Base-by-base conservation (phyloP, 2,797 vertebrate genomes). In the Rhinogobio ventralis region DNA sequence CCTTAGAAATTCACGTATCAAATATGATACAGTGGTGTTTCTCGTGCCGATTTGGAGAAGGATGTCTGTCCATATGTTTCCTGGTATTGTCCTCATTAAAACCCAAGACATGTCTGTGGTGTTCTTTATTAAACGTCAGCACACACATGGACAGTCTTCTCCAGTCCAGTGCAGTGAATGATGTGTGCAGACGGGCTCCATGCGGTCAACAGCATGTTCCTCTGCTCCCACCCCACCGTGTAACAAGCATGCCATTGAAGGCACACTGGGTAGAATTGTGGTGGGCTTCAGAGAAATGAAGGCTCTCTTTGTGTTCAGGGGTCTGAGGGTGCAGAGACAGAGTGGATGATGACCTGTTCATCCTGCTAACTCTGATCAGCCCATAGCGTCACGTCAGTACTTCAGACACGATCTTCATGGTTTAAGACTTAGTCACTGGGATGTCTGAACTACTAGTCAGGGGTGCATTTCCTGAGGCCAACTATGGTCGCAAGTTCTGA, bases 191-290 rank as follows among this genome's bases (percentile, higher is more conserved):
- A 30, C 20, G 6, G 28, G 62, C 20, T 57, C 49, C 73, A 39
- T 85, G 60, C 5, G 62, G 36, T 10, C 25, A 77, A 23, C 62
- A 78, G 78, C n/a, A 36, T 30, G 15, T 39, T 23, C 30, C 80
- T 73, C 60, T 64, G 7, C 66, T 9, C 33, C 51, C 25, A 30
- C 30, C 23, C 82, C 75, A 55, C 28, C 9, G 39, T 36, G 82
- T 83, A 90, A 92, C 89, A 92, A 90, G 87, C 83, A 82, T 86
- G 77, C 87, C 86, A 90, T 91, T 91, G 88, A 90, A 55, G 81
- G 73, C 86, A 51, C 83, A 90, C 82, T 89, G 87, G 79, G 87
- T 62, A 30, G 81, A 71, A 87, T 88, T 90, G 90, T 88, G 88
- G 79, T 82, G 82, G 87, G 71, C 76, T 85, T 30, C 46, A 76